phyloP scores from a whole-genome alignment of 2,888 invertebrate species.

The Petrolisthes manimaculis region DNA sequence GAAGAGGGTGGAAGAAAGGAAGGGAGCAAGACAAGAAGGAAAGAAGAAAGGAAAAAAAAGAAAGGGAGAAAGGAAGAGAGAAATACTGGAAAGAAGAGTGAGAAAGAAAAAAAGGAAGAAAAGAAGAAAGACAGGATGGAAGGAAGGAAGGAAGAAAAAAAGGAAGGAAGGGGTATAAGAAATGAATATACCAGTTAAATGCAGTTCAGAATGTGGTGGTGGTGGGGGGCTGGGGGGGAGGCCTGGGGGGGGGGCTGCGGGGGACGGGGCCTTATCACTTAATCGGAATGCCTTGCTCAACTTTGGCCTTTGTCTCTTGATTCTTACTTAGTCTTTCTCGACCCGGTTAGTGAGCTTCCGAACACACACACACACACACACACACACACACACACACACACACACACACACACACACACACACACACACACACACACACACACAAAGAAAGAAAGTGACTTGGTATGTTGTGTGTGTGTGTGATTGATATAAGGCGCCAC shows the following conservation, averaged over 20 bases:
- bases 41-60: neutral
- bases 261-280: too few relatives aligned
- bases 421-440: too few relatives aligned
- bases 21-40: neutral
- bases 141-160: neutral
- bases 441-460: too few relatives aligned
- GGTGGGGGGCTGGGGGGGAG: neutral
- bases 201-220: neutral
- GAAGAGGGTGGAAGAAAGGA: too few relatives aligned
- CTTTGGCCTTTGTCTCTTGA: too few relatives aligned
- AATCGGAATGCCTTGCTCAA: too few relatives aligned
- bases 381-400: conserved; percentile 42
- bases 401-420: conserved; percentile 42
- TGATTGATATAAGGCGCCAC: too few relatives aligned
- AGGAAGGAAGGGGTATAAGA: neutral
- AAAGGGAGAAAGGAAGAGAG: neutral
- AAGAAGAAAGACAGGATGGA: too few relatives aligned
- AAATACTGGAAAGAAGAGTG: neutral
- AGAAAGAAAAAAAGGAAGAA: too few relatives aligned
- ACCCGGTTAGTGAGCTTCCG: neutral
- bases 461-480: too few relatives aligned
- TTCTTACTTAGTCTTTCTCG: too few relatives aligned
- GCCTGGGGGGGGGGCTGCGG: neutral
- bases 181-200: neutral
- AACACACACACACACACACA: neutral